phyloP scores from a whole-genome alignment of 1,140 invertebrate species.

The Zaprionus kolodkinae region DNA sequence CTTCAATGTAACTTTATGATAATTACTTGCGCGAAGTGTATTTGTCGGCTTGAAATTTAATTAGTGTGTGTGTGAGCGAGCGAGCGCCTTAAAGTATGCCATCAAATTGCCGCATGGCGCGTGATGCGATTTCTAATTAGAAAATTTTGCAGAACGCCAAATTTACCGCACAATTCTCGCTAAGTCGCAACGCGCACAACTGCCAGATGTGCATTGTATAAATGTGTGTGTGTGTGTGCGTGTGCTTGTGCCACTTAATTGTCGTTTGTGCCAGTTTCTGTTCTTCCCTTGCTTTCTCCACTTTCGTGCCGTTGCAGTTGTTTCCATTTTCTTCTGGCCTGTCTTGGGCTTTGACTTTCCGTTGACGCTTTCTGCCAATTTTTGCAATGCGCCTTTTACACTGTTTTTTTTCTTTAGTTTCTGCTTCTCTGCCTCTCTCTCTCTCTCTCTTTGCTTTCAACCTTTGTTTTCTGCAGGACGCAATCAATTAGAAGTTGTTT shows the following conservation, averaged over 20 bases:
- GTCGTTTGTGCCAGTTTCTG: slow-evolving; percentile 23
- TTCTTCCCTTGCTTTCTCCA: slow-evolving; percentile 4
- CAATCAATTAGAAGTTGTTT: slow-evolving; percentile 68
- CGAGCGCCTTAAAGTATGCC: slow-evolving; percentile 30
- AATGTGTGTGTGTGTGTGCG: background rate
- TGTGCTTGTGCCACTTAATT: slow-evolving; percentile 25
- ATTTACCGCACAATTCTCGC: slow-evolving; percentile 24
- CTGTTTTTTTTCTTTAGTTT: background rate
- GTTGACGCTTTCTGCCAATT: slow-evolving; percentile 55
- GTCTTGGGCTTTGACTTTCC: slow-evolving; percentile 41
- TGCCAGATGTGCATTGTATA: slow-evolving; percentile 17
- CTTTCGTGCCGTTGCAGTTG: background rate
- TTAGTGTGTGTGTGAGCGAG: background rate
- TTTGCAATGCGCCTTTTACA: background rate
- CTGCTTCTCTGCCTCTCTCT: no score
- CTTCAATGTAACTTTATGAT: slow-evolving; percentile 36
- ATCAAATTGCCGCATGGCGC: slow-evolving; percentile 32
- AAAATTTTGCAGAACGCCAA: slow-evolving; percentile 25
- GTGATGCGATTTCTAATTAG: slow-evolving; percentile 43
- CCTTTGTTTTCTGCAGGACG: slow-evolving; percentile 23
- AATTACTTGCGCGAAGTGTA: slow-evolving; percentile 32
- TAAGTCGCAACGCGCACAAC: slow-evolving; percentile 13
- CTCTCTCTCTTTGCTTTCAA: slow-evolving; percentile 6
- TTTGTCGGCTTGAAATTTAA: slow-evolving; percentile 37
- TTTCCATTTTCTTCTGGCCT: slow-evolving; percentile 14